Evolutionary conservation across 2,797 vertebrate genomes (phyloP).

Genomic region (Mycteria americana): DNA sequence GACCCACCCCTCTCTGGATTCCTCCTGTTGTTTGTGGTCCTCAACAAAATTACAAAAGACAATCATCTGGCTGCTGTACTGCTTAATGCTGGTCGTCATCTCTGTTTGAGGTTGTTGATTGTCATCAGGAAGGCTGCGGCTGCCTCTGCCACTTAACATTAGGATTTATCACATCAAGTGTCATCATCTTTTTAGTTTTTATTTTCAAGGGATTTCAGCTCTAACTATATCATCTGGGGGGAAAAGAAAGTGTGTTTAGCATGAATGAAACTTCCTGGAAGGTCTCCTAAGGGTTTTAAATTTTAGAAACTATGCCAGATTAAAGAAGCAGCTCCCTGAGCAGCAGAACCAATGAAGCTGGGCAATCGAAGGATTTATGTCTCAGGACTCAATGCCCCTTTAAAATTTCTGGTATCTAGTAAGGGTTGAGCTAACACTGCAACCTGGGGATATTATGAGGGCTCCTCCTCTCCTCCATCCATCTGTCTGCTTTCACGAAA

Average conservation of each 20-base stretch:
- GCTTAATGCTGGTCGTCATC: constrained; percentile 39
- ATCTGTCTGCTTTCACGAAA: neutral
- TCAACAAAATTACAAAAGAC: constrained; percentile 25
- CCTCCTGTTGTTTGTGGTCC: neutral
- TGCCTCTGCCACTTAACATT: constrained; percentile 58
- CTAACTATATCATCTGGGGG: neutral
- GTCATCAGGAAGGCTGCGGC: constrained; percentile 13
- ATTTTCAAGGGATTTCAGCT: constrained; percentile 33
- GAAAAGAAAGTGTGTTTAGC: neutral
- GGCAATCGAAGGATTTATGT: neutral
- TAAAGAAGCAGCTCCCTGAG: constrained; percentile 1
- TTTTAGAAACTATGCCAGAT: constrained; percentile 27
- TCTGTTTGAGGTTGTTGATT: constrained; percentile 30
- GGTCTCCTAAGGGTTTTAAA: constrained; percentile 8
- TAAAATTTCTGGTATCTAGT: neutral
- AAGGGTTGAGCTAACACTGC: neutral
- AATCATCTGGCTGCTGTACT: constrained; percentile 41
- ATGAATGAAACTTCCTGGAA: constrained; percentile 31
- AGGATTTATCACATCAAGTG: constrained; percentile 55
- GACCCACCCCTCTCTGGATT: neutral
- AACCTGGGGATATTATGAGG: neutral
- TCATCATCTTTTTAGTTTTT: constrained; percentile 36
- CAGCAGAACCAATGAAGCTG: neutral
- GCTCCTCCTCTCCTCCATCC: neutral
- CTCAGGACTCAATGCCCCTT: neutral